Conservation (phyloP, 2,888 invertebrate species). For the Catonia carolina region DNA sequence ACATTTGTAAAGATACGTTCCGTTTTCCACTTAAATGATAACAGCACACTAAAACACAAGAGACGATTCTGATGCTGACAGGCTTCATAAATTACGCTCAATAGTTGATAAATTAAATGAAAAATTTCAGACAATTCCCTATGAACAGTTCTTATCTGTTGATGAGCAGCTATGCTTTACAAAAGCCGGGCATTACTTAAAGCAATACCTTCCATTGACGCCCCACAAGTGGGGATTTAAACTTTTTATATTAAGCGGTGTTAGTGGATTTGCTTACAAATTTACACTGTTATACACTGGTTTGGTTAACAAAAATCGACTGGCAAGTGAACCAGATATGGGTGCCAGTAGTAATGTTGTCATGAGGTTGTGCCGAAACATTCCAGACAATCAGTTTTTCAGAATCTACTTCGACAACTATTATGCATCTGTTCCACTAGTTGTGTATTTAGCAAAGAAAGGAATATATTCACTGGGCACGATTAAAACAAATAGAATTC, state of each 20-base stretch:
- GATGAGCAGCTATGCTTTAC: conserved; percentile 28
- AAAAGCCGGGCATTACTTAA: conserved; percentile 31
- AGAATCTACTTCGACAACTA: conserved; percentile 39
- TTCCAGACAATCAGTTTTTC: conserved; percentile 37
- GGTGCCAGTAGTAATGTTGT: conserved; percentile 39
- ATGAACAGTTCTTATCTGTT: conserved; percentile 11
- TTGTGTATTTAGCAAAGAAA: conserved; percentile 34
- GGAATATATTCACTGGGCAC: conserved; percentile 38
- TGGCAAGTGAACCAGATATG: conserved; percentile 35
- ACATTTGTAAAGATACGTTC: conserved; percentile 1
- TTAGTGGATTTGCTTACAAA: conserved; percentile 36
- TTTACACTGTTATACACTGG: conserved; percentile 35
- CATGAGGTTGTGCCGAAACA: conserved; percentile 36
- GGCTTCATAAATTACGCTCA: conserved; percentile 16
- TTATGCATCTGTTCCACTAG: conserved; percentile 36
- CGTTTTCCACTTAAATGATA: conserved; percentile 20
- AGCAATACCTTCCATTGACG: conserved; percentile 21
- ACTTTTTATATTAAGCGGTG: conserved; percentile 37
- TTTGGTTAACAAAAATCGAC: conserved; percentile 23
- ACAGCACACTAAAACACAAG: not conserved
- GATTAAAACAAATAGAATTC: conserved; percentile 36
- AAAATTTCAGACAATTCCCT: conserved; percentile 13
- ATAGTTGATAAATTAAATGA: conserved; percentile 1
- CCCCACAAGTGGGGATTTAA: conserved; percentile 36
- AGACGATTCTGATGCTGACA: conserved; percentile 11